These are phyloP conservation scores for Drosophila persimilis DNA, from an alignment of 1,140 invertebrate genomes.

Conservation along the genomic window DNA sequence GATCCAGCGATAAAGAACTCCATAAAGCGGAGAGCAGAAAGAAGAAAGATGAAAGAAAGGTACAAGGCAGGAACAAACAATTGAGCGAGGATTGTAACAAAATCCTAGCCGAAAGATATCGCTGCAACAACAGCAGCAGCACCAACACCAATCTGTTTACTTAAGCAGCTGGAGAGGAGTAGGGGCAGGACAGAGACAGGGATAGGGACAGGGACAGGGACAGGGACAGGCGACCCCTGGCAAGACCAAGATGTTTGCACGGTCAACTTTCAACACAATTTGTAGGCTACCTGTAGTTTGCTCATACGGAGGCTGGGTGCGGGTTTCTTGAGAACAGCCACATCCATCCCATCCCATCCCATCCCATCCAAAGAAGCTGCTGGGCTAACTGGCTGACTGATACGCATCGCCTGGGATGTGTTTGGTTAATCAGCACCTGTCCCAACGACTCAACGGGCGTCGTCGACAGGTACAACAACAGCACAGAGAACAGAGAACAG, in stretches of 20 bases:
- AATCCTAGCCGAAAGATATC: slow-evolving; percentile 71
- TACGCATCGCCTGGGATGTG: slow-evolving; percentile 74
- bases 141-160: slow-evolving; percentile 43
- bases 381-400: slow-evolving; percentile 77
- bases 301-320: slow-evolving; percentile 58
- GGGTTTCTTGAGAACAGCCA: slow-evolving; percentile 70
- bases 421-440: slow-evolving; percentile 80
- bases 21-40: slow-evolving; percentile 27
- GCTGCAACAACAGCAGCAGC: slow-evolving; percentile 12
- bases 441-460: slow-evolving; percentile 45
- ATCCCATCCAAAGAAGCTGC: slow-evolving; percentile 43
- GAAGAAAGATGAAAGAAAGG: slow-evolving; percentile 34
- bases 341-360: slow-evolving; percentile 7
- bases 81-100: slow-evolving; percentile 66
- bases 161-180: slow-evolving; percentile 22
- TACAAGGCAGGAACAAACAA: slow-evolving; percentile 73
- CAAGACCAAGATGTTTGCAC: slow-evolving; percentile 64
- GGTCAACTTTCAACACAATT: slow-evolving; percentile 76
- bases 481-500: not conserved
- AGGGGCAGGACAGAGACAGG: not conserved
- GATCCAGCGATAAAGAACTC: slow-evolving; percentile 57
- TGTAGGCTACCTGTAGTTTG: slow-evolving; percentile 72
- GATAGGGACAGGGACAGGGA: not conserved
- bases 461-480: slow-evolving; percentile 61
- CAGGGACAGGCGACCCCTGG: slow-evolving; percentile 3